These are phyloP conservation scores for Macaca nemestrina DNA, from an alignment of 2,113 vertebrate species.

Conservation along the genomic window DNA sequence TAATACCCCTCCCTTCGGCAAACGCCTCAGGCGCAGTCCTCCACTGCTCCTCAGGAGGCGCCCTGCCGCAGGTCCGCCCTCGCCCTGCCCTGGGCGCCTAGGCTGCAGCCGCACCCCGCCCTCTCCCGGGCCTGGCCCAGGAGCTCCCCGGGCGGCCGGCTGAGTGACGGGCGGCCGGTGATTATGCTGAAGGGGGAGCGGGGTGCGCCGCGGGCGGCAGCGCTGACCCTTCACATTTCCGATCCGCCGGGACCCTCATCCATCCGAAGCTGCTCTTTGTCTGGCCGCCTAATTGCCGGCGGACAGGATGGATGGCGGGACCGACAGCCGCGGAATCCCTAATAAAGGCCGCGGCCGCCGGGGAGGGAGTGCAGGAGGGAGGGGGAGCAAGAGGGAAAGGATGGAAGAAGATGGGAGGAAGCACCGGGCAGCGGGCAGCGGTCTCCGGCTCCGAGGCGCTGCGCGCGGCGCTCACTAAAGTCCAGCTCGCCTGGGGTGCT, in stretches of 20 bases:
- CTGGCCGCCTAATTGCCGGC: slow-evolving; percentile 83
- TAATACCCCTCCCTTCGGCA: not conserved
- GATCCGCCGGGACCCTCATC: slow-evolving; percentile 81
- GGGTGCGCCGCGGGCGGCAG: slow-evolving; percentile 72
- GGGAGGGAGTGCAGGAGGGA: slow-evolving; percentile 78
- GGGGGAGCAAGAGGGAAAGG: slow-evolving; percentile 64
- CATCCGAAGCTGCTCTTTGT: slow-evolving; percentile 82
- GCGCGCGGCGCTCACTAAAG: not conserved
- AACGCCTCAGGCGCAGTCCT: not conserved
- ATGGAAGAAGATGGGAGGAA: slow-evolving; percentile 52
- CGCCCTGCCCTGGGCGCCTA: not conserved
- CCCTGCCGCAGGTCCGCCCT: not conserved
- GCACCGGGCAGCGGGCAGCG: not conserved
- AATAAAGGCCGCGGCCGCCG: slow-evolving; percentile 86
- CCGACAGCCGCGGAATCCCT: slow-evolving; percentile 85
- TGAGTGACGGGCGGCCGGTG: slow-evolving; percentile 75
- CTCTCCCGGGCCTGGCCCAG: not conserved
- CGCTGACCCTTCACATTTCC: slow-evolving; percentile 78
- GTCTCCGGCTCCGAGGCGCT: not conserved
- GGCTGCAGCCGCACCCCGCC: slow-evolving; percentile 36
- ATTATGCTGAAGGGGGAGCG: slow-evolving; percentile 69
- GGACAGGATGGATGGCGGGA: slow-evolving; percentile 83
- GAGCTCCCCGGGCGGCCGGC: slow-evolving; percentile 53
- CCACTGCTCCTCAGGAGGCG: not conserved
- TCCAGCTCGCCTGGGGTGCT: not conserved